Evolutionary conservation across 1,140 invertebrate species (phyloP).

Genomic region (Brachionus paranguensis): DNA sequence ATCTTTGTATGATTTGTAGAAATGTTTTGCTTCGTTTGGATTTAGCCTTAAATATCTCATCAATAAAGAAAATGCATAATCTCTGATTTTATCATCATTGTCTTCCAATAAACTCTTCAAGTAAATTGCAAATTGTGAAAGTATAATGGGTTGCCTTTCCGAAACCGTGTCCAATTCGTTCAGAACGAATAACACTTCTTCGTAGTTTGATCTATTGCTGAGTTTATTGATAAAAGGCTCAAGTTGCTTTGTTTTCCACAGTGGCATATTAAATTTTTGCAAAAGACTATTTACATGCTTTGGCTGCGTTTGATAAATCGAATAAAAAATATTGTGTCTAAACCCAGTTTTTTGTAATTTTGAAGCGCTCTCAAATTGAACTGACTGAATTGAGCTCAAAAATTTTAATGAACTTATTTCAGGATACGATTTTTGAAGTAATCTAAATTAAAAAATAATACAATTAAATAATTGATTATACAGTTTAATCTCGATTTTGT

Average conservation of each 20-base stretch:
- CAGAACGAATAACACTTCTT: slow-evolving; percentile 6
- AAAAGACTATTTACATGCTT: slow-evolving; percentile 27
- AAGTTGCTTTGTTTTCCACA: slow-evolving; percentile 20
- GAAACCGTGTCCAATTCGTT: slow-evolving; percentile 23
- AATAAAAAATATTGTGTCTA: neutral
- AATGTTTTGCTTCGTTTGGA: slow-evolving; percentile 1
- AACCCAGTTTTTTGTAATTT: neutral
- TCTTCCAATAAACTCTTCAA: neutral
- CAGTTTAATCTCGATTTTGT: too few relatives aligned
- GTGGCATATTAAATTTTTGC: slow-evolving; percentile 2
- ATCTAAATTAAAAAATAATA: neutral
- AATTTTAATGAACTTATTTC: slow-evolving; percentile 31
- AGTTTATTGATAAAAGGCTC: slow-evolving; percentile 37
- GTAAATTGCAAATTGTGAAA: slow-evolving; percentile 11
- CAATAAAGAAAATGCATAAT: slow-evolving; percentile 9
- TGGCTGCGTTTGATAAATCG: neutral
- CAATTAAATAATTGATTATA: neutral
- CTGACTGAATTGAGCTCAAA: slow-evolving; percentile 19
- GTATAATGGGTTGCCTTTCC: slow-evolving; percentile 2
- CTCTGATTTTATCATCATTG: neutral
- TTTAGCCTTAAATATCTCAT: slow-evolving; percentile 31
- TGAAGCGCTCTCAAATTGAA: neutral
- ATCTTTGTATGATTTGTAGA: slow-evolving; percentile 1
- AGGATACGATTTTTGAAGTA: slow-evolving; percentile 27
- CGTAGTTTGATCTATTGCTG: slow-evolving; percentile 1